A percentile compares a stretch with the other conserved stretches of the same genome.
phyloP scores from a whole-genome alignment of 2,797 vertebrate species.

The Dallia pectoralis region DNA sequence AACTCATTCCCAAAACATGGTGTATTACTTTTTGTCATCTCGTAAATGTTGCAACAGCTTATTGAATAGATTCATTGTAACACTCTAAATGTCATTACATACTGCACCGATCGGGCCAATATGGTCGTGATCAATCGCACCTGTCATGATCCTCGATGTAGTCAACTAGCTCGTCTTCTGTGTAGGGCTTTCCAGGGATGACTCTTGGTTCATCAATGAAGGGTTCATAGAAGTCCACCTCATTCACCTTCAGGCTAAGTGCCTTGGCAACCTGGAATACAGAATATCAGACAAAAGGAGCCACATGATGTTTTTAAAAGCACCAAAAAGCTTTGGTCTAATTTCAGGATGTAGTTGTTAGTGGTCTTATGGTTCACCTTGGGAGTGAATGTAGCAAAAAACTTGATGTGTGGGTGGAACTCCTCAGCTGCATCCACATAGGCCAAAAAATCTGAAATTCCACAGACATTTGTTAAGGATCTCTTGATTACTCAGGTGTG shows the following conservation, averaged over 20 bases:
- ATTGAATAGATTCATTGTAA: too few relatives aligned
- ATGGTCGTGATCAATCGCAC: conserved; percentile 48
- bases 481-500: conserved; percentile 28
- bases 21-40: too few relatives aligned
- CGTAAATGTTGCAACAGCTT: too few relatives aligned
- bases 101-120: not conserved
- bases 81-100: not conserved
- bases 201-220: conserved; percentile 83
- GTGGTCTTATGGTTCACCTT: conserved; percentile 71
- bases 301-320: not conserved
- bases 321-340: not conserved
- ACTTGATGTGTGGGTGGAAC: conserved; percentile 88
- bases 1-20: too few relatives aligned
- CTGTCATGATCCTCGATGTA: conserved; percentile 85
- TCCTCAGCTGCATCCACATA: conserved; percentile 85
- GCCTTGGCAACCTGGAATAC: conserved; percentile 78
- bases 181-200: conserved; percentile 87
- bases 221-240: conserved; percentile 91
- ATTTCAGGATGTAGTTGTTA: not conserved
- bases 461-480: conserved; percentile 38
- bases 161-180: conserved; percentile 83
- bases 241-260: conserved; percentile 83
- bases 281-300: conserved; percentile 9
- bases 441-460: conserved; percentile 81
- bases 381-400: conserved; percentile 87